Evolutionary conservation across 2,888 invertebrate species (phyloP).

Genomic region (Pseudococcus longispinus): DNA sequence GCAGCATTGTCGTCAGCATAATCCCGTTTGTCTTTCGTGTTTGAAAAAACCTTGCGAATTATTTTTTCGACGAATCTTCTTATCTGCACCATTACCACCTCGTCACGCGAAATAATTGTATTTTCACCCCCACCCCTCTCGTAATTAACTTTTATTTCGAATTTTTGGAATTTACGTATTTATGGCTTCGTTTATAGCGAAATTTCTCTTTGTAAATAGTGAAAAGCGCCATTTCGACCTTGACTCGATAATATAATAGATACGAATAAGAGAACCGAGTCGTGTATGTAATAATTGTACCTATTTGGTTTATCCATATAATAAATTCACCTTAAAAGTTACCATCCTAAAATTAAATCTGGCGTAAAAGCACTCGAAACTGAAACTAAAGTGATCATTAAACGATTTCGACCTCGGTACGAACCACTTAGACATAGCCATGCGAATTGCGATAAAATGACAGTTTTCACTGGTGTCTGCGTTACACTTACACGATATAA

Average conservation of each 20-base stretch:
- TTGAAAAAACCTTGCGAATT: conserved; percentile 15
- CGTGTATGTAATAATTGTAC: too few relatives aligned
- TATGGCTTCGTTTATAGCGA: background rate
- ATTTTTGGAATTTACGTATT: background rate
- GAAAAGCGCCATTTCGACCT: background rate
- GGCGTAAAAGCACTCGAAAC: background rate
- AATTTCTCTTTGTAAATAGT: background rate
- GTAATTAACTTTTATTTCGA: background rate
- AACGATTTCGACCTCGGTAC: background rate
- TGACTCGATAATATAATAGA: background rate
- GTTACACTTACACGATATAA: background rate
- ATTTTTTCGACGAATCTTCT: background rate
- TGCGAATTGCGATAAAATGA: background rate
- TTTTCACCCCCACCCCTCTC: background rate
- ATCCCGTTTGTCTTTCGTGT: background rate
- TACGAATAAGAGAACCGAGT: background rate
- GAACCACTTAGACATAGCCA: background rate
- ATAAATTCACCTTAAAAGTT: background rate
- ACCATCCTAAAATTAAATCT: background rate
- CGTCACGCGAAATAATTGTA: background rate
- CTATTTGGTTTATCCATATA: background rate
- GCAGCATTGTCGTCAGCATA: background rate
- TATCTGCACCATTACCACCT: background rate
- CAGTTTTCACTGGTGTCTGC: background rate
- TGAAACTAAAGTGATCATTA: background rate